Evolutionary conservation across 2,797 vertebrate species (phyloP), one percentile per base, ranked within the genome.

Genomic region (Glyptemys insculpta): DNA sequence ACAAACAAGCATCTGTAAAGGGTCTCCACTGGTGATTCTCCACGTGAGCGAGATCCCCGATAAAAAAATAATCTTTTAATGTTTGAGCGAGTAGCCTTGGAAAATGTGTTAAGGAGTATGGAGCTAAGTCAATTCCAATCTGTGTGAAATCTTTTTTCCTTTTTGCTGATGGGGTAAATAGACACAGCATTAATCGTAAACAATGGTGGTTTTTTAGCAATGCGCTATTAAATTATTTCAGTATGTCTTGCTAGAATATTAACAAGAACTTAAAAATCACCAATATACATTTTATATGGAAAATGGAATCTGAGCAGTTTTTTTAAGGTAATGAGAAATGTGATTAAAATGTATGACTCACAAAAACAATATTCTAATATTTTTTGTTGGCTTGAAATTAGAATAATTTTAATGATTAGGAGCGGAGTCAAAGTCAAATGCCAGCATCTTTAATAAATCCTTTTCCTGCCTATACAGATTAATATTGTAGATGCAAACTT

Each of bases 401-500:
- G 97, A 98, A 98, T 98, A 98, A 98, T 98, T 98, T 98, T 98
- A 98, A 98, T 98, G 98, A 98, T 98, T 98, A 98, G 97, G 91
- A 98, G 79, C 97, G 87, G 97, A 98, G 97, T 98, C 97, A 97
- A 97, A 98, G 98, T 98, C 98, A 98, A 98, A 98, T 97, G 97
- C 98, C 98, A 98, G 96, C 97, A 95, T 98, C 97, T 98, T 98
- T 99, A 99, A 99, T 99, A 98, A 99, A 98, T 98, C 98, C 98
- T 98, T 97, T 98, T 97, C 84, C 96, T 98, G 94, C 98, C 97
- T 95, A 98, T 97, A 98, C 97, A 97, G 97, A 98, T 98, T 98
- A 98, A 99, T 98, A 98, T 98, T 98, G 98, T 98, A 98, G 98
- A 98, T 98, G 98, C 98, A 98, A 99, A 99, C 98, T 99, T 99